Conservation (phyloP, 2,888 invertebrate species). For the Heliconius erato region DNA sequence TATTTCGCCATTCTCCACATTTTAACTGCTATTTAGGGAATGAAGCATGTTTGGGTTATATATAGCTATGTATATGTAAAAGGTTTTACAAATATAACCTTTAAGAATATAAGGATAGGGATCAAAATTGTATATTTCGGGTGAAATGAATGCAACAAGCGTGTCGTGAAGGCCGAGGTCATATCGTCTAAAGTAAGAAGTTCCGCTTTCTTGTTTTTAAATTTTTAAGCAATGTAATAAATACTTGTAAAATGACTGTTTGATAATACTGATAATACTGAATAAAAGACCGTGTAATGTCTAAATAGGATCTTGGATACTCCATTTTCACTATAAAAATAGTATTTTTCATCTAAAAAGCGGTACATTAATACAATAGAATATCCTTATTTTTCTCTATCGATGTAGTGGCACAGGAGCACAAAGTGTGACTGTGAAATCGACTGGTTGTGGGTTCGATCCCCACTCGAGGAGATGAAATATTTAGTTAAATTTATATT, state of each 20-base stretch:
- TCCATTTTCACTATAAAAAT: not conserved
- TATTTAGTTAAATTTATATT: too few species aligned
- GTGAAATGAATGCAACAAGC: conserved; percentile 37
- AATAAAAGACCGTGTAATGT: not conserved
- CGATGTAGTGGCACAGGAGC: too few species aligned
- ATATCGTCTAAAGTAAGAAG: conserved; percentile 39
- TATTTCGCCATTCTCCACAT: conserved; percentile 40
- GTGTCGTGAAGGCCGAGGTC: conserved; percentile 49
- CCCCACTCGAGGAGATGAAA: too few species aligned
- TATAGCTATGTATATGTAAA: conserved; percentile 10
- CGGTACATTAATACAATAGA: too few species aligned
- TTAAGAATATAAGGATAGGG: not conserved
- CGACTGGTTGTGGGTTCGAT: too few species aligned
- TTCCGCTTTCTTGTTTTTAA: conserved; percentile 45
- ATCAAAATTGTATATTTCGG: not conserved
- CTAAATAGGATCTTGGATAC: not conserved
- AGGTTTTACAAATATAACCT: not conserved
- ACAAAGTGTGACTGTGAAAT: too few species aligned
- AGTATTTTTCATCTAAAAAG: too few species aligned
- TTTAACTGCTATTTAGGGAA: conserved; percentile 47
- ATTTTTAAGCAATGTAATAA: not conserved
- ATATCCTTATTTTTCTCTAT: too few species aligned
- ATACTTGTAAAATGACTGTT: not conserved
- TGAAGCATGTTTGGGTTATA: conserved; percentile 36
- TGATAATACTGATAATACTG: not conserved